Conservation (phyloP, 2,797 vertebrate species). For the Epinephelus malabaricus region DNA sequence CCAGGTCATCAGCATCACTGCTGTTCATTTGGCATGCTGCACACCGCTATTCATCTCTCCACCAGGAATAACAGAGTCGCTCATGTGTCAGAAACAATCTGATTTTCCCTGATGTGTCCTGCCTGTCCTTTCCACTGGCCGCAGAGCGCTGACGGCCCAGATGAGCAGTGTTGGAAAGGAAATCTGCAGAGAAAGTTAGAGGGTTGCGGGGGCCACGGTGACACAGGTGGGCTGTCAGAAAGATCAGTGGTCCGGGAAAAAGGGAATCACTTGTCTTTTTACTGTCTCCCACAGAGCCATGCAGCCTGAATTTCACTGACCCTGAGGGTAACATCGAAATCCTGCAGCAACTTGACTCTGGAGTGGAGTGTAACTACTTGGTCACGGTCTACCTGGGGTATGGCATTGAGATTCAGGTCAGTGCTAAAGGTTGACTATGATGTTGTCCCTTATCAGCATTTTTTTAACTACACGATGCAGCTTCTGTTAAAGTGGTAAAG, state of each 20-base stretch:
- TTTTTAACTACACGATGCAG: neutral
- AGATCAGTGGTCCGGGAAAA: conserved; percentile 74
- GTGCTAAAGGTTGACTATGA: conserved; percentile 57
- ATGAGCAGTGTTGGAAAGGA: conserved; percentile 63
- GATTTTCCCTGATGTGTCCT: conserved; percentile 76
- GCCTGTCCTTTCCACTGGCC: conserved; percentile 68
- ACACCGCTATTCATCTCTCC: conserved; percentile 55
- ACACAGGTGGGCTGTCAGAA: conserved; percentile 78
- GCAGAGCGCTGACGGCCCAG: conserved; percentile 63
- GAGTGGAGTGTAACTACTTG: conserved; percentile 93
- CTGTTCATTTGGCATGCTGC: conserved; percentile 63
- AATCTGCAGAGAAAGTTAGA: conserved; percentile 74
- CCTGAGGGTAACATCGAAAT: conserved; percentile 93
- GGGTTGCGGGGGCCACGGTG: conserved; percentile 67
- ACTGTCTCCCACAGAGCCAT: conserved; percentile 87
- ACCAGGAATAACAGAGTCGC: conserved; percentile 67
- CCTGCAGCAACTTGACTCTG: conserved; percentile 82
- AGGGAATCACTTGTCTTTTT: conserved; percentile 77
- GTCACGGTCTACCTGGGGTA: conserved; percentile 96
- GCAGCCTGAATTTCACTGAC: conserved; percentile 93
- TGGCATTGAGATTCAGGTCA: conserved; percentile 97
- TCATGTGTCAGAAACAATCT: conserved; percentile 84
- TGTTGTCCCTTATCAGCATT: neutral
- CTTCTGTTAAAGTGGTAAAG: neutral
- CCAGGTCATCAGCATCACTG: conserved; percentile 43